Evolutionary conservation across 1,140 invertebrate species (phyloP), one percentile per base, ranked within the genome.

Genomic region (Dryas iulia): DNA sequence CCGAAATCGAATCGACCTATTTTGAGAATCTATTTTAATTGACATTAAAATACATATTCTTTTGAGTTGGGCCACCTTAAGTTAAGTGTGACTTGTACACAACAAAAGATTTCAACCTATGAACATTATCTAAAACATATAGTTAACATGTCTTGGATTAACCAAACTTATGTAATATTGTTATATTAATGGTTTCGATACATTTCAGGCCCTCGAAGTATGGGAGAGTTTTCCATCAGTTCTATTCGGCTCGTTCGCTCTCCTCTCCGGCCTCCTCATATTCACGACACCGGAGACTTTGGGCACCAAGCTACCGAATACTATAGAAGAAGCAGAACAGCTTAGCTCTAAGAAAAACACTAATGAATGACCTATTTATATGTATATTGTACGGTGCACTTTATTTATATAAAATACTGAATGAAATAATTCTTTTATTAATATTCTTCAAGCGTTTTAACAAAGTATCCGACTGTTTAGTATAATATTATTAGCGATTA

Each of bases 271-370:
- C 0, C 6, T 93, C 2, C 76, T 95, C 31, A 92, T 94, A 4
- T 84, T 96, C 52, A 78, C 92, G 7, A 94, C 95, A 56, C 95
- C 95, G 0, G 95, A 96, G 90, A 96, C 95, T n/a, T n/a, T 94
- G 11, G 93, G 94, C 56, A 93, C 90, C 23, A 94, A 93, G 76
- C 84, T 96, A 59, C 95, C 95, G 0, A 82, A 96, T 81, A 95
- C 95, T 1, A 87, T 96, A 12, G 91, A 93, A 73, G 95, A 96
- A 61, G 95, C 58, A 3, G 39, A 47, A 47, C 18, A 47, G 21
- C 39, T 47, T 47, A 47, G 18, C 39, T 47, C 39, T 47, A 8
- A 6, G 39, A 47, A 47, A 18, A 47, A 21, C 0, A 21, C n/a
- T 39, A 39, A 39, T 39, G n/a, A 39, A 18, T 39, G 21, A 47